A percentile compares a stretch with the other conserved stretches of the same genome.
Conservation (phyloP, 2,113 vertebrate species). For the Accipiter virgatus region DNA sequence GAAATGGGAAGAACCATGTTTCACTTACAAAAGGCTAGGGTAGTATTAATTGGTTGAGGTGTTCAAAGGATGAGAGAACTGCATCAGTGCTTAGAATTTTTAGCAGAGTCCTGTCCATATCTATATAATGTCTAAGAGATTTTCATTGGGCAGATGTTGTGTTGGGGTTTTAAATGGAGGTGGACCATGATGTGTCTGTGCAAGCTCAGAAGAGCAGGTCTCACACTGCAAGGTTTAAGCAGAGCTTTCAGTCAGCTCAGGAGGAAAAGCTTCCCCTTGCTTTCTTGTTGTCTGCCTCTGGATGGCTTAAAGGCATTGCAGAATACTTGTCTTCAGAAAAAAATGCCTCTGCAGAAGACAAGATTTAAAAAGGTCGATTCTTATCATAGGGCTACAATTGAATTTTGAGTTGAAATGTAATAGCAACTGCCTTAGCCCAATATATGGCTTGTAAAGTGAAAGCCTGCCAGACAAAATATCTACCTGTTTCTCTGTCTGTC, state of each 20-base stretch:
- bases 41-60: neutral
- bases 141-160: neutral
- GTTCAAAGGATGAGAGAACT: neutral
- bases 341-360: neutral
- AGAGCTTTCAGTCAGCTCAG: neutral
- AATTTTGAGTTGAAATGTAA: conserved; percentile 3
- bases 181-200: neutral
- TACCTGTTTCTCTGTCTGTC: neutral
- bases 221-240: neutral
- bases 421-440: neutral
- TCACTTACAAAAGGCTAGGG: neutral
- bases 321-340: neutral
- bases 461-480: neutral
- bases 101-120: neutral
- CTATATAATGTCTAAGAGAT: neutral
- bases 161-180: neutral
- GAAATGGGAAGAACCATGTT: neutral
- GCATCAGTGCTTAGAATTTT: neutral
- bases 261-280: neutral
- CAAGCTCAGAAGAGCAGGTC: neutral
- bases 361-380: neutral
- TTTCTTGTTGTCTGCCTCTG: neutral
- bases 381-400: neutral
- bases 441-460: neutral
- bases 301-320: neutral